These are phyloP conservation scores for Saccopteryx leptura DNA, from an alignment of 2,113 vertebrate genomes.

Conservation along the genomic window DNA sequence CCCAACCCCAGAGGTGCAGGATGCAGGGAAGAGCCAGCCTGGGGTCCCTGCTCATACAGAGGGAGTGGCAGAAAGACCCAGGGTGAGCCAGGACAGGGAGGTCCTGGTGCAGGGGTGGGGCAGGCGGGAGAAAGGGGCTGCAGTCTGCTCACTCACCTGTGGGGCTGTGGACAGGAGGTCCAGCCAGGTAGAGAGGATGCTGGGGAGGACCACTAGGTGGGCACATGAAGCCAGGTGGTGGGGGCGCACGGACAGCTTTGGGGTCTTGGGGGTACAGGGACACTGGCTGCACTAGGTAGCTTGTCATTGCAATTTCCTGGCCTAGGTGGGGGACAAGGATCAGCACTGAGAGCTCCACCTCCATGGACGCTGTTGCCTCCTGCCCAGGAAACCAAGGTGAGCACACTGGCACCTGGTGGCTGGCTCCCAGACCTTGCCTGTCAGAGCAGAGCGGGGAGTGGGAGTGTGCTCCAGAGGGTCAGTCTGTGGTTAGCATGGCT, in stretches of 20 bases:
- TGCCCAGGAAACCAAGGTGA: not conserved
- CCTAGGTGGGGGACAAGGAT: constrained; percentile 80
- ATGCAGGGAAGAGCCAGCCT: not conserved
- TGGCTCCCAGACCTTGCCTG: not conserved
- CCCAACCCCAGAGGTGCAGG: accelerated
- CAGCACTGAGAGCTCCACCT: not conserved
- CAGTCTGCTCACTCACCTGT: constrained; percentile 77
- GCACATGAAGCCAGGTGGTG: constrained; percentile 82
- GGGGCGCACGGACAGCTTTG: constrained; percentile 81
- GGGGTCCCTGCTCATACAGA: not conserved
- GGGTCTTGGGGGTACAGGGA: constrained; percentile 86
- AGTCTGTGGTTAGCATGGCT: not conserved
- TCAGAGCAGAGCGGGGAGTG: not conserved
- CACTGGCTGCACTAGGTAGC: constrained; percentile 91
- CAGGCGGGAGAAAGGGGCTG: not conserved
- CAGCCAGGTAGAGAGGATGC: constrained; percentile 83
- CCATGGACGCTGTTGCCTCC: not conserved
- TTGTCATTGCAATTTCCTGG: constrained; percentile 94
- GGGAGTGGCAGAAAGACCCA: not conserved
- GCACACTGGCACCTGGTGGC: not conserved
- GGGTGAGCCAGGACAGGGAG: not conserved
- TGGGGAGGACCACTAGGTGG: constrained; percentile 80
- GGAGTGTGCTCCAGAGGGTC: not conserved
- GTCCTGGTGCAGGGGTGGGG: not conserved
- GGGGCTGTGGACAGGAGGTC: constrained; percentile 84